A percentile compares a stretch with the other conserved stretches of the same genome.
These are phyloP conservation scores for Sander lucioperca DNA, from an alignment of 2,113 vertebrate genomes.

Conservation along the genomic window DNA sequence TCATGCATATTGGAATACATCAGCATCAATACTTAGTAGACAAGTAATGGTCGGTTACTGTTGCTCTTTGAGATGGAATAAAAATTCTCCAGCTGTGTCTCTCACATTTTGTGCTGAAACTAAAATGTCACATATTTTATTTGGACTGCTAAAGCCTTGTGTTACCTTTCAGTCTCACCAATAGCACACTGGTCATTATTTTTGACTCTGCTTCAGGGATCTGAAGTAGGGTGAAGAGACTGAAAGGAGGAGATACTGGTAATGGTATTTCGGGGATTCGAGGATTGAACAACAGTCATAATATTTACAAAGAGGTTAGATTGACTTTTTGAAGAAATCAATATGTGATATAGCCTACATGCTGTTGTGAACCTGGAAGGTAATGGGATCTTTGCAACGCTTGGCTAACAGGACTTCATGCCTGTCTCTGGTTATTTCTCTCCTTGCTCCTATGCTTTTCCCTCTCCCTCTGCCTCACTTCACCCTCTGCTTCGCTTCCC, in stretches of 20 bases:
- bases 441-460: slow-evolving; percentile 48
- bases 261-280: slow-evolving; percentile 60
- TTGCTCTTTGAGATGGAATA: slow-evolving; percentile 16
- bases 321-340: slow-evolving; percentile 85
- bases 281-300: slow-evolving; percentile 78
- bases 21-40: slow-evolving; percentile 16
- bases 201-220: slow-evolving; percentile 15
- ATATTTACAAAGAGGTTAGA: slow-evolving; percentile 83
- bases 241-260: slow-evolving; percentile 45
- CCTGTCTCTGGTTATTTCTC: slow-evolving; percentile 65
- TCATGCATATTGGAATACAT: slow-evolving; percentile 21
- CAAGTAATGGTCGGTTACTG: background rate
- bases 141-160: slow-evolving; percentile 11
- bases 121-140: slow-evolving; percentile 26
- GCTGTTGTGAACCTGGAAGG: slow-evolving; percentile 75
- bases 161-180: slow-evolving; percentile 30
- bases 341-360: slow-evolving; percentile 81
- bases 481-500: slow-evolving; percentile 63
- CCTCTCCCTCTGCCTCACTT: slow-evolving; percentile 41
- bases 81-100: slow-evolving; percentile 6
- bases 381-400: slow-evolving; percentile 82
- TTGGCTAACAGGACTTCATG: slow-evolving; percentile 77
- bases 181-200: slow-evolving; percentile 15
- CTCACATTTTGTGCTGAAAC: slow-evolving; percentile 8
- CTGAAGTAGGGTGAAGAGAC: slow-evolving; percentile 34